A percentile compares a stretch with the other conserved stretches of the same genome.
phyloP scores from a whole-genome alignment of 2,888 invertebrate species.

The Drosophila peninsularis region DNA sequence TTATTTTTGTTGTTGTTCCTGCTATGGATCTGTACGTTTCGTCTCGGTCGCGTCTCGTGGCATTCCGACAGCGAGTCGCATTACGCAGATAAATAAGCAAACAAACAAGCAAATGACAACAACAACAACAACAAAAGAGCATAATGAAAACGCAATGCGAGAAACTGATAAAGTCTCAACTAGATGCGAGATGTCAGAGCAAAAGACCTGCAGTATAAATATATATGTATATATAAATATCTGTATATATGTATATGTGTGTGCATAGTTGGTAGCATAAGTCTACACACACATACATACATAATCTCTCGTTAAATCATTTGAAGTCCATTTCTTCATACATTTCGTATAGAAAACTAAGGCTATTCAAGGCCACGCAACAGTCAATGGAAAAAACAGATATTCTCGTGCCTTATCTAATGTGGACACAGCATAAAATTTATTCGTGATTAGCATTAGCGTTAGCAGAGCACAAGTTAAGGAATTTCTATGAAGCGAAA shows the following conservation, averaged over 20 bases:
- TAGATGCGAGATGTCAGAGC: constrained; percentile 12
- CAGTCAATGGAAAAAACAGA: constrained; percentile 6
- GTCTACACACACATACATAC: background rate
- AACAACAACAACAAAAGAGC: constrained; percentile 7
- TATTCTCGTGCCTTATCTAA: constrained; percentile 9
- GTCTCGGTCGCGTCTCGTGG: constrained; percentile 27
- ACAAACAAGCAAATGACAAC: constrained; percentile 25
- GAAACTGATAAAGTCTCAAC: constrained; percentile 38
- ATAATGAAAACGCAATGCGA: constrained; percentile 28
- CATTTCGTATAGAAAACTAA: constrained; percentile 1
- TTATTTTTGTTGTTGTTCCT: constrained; percentile 12
- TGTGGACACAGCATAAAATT: constrained; percentile 11
- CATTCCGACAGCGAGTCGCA: constrained; percentile 55
- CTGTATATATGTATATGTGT: background rate
- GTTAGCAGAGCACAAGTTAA: background rate
- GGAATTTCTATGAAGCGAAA: background rate
- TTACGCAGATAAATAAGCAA: constrained; percentile 58
- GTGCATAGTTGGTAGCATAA: background rate
- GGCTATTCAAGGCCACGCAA: constrained; percentile 13
- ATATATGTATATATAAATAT: background rate
- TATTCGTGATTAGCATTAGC: background rate
- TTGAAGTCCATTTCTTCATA: constrained; percentile 9
- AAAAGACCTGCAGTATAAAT: constrained; percentile 11
- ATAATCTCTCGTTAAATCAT: constrained; percentile 6
- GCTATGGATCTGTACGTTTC: constrained; percentile 5